These are phyloP conservation scores for Selenia dentaria DNA, from an alignment of 2,888 invertebrate genomes.

Conservation along the genomic window DNA sequence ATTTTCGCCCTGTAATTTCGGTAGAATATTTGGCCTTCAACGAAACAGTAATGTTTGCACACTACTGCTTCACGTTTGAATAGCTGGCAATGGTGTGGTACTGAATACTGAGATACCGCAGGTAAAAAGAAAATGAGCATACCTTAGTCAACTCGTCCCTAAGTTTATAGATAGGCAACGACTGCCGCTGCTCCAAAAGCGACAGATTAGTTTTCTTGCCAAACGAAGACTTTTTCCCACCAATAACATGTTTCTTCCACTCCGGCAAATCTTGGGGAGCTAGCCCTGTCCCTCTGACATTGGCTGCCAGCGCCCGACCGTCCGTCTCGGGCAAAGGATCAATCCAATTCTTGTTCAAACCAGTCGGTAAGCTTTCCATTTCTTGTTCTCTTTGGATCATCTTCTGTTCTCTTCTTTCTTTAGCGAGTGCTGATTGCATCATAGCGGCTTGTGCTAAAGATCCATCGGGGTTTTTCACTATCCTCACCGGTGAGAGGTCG, in stretches of 20 bases:
- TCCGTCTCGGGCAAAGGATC: constrained; percentile 96
- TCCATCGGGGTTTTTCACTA: constrained; percentile 99
- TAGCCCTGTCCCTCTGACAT: constrained; percentile 93
- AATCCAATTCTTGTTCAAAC: constrained; percentile 95
- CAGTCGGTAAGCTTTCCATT: constrained; percentile 93
- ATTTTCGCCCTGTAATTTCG: no score
- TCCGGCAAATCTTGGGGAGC: constrained; percentile 97
- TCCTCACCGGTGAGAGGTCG: constrained; percentile 96
- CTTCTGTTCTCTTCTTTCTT: constrained; percentile 98
- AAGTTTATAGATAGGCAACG: constrained; percentile 97
- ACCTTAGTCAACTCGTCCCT: constrained; percentile 97
- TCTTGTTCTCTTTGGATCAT: constrained; percentile 97
- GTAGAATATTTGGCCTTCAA: no score
- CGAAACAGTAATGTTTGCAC: no score
- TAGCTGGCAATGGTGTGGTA: no score
- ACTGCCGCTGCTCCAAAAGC: constrained; percentile 97
- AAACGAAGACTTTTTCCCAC: constrained; percentile 98
- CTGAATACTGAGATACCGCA: no score
- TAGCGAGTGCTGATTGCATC: constrained; percentile 99
- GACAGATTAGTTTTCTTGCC: constrained; percentile 98
- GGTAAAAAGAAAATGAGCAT: constrained; percentile 34
- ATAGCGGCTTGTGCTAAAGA: constrained; percentile 99
- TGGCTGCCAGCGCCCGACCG: constrained; percentile 88
- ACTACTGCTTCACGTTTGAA: no score
- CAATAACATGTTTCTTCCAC: constrained; percentile 99